Conservation (phyloP, 2,888 invertebrate species). For the Julus scandinavius region DNA sequence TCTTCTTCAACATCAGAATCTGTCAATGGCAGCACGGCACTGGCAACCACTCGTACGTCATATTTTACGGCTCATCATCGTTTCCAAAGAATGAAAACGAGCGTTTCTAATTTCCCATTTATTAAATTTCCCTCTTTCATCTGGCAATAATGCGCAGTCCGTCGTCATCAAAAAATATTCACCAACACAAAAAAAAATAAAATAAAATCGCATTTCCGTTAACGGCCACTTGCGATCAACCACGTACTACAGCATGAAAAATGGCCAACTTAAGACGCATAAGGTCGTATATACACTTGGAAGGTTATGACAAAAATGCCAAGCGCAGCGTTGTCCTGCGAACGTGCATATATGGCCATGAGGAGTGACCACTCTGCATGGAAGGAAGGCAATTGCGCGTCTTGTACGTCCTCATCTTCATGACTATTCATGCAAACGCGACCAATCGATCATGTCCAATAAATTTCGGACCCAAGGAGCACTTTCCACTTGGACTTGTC, state of each 20-base stretch:
- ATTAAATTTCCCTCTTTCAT: background rate
- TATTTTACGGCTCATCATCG: slow-evolving; percentile 1
- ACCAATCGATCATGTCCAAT: background rate
- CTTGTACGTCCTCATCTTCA: slow-evolving; percentile 1
- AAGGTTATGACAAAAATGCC: background rate
- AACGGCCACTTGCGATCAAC: background rate
- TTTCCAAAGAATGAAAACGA: slow-evolving; percentile 1
- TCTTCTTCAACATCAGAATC: background rate
- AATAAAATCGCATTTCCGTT: background rate
- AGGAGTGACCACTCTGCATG: slow-evolving; percentile 1
- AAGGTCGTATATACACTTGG: background rate
- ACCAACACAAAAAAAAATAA: background rate
- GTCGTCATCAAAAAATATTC: background rate
- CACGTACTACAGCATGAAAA: background rate
- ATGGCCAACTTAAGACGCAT: background rate
- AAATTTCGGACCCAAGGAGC: background rate
- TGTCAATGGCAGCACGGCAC: background rate
- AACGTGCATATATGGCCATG: background rate
- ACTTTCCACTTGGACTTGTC: slow-evolving; percentile 1
- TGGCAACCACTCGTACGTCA: background rate
- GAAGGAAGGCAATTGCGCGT: background rate
- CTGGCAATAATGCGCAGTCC: background rate
- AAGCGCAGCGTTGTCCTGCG: background rate
- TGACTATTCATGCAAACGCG: background rate
- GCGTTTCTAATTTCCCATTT: slow-evolving; percentile 1